A percentile compares a stretch with the other conserved stretches of the same genome.
Evolutionary conservation across 1,140 invertebrate species (phyloP).

Genomic region (Drosophila micromelanica): DNA sequence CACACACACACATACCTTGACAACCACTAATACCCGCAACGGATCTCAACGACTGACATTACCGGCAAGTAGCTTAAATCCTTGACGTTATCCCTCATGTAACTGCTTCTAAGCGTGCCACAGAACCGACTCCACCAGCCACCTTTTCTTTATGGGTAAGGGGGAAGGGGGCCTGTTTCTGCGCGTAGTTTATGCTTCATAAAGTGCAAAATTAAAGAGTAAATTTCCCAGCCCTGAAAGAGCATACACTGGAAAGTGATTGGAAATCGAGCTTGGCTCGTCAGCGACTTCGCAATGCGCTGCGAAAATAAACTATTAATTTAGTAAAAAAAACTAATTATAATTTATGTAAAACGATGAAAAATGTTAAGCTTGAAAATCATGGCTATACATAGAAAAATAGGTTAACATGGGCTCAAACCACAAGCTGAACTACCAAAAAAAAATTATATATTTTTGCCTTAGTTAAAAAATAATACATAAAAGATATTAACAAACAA

Average conservation of each 20-base stretch:
- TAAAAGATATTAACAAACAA: too few species aligned
- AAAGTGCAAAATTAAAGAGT: conserved; percentile 33
- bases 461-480: too few species aligned
- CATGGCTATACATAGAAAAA: too few species aligned
- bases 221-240: conserved; percentile 51
- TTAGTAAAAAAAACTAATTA: neutral
- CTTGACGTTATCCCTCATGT: conserved; percentile 63
- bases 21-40: conserved; percentile 8
- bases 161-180: neutral
- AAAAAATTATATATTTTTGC: too few species aligned
- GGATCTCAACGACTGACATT: conserved; percentile 55
- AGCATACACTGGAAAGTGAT: conserved; percentile 35
- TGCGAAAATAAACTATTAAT: neutral
- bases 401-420: too few species aligned
- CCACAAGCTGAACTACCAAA: too few species aligned
- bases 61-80: conserved; percentile 71
- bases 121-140: conserved; percentile 33
- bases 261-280: conserved; percentile 15
- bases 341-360: too few species aligned
- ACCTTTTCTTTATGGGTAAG: neutral
- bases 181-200: neutral
- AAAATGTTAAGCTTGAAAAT: too few species aligned
- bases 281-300: conserved; percentile 14
- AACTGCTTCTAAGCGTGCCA: conserved; percentile 56
- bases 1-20: conserved; percentile 1